phyloP scores from a whole-genome alignment of 2,888 invertebrate genomes.

The Aphodius granarius region DNA sequence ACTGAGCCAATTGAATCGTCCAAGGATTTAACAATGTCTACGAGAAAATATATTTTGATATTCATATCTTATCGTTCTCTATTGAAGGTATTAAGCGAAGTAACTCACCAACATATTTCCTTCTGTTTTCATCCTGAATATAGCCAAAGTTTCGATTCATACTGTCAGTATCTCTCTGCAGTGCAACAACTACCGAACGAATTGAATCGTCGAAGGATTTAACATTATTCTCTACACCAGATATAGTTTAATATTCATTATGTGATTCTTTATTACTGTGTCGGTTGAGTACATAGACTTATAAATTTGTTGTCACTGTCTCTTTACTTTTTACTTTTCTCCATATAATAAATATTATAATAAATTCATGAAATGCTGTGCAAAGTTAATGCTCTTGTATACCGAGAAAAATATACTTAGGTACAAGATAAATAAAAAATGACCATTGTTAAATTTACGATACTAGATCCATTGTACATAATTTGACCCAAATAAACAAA shows the following conservation, averaged over 20 bases:
- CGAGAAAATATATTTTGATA: constrained; percentile 38
- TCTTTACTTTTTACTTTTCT: too few species aligned
- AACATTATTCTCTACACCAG: constrained; percentile 70
- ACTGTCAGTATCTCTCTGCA: constrained; percentile 63
- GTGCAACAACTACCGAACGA: constrained; percentile 72
- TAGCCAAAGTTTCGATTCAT: constrained; percentile 66
- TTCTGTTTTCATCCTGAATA: constrained; percentile 64
- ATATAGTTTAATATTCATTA: not conserved
- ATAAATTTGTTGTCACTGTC: not conserved
- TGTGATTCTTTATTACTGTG: too few species aligned
- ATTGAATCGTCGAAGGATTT: constrained; percentile 83
- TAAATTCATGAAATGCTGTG: too few species aligned
- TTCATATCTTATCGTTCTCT: not conserved
- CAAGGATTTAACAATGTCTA: constrained; percentile 82
- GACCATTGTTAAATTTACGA: too few species aligned
- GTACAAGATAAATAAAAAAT: too few species aligned
- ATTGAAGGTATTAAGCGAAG: not conserved
- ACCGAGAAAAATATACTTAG: too few species aligned
- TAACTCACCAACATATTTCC: constrained; percentile 67
- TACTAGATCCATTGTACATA: too few species aligned
- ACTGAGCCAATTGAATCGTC: constrained; percentile 84
- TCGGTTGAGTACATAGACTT: too few species aligned
- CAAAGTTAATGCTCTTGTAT: too few species aligned
- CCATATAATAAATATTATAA: too few species aligned
- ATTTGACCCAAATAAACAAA: too few species aligned